A percentile compares a stretch with the other conserved stretches of the same genome.
Evolutionary conservation across 2,113 vertebrate species (phyloP).

Genomic region (Tachycineta bicolor): DNA sequence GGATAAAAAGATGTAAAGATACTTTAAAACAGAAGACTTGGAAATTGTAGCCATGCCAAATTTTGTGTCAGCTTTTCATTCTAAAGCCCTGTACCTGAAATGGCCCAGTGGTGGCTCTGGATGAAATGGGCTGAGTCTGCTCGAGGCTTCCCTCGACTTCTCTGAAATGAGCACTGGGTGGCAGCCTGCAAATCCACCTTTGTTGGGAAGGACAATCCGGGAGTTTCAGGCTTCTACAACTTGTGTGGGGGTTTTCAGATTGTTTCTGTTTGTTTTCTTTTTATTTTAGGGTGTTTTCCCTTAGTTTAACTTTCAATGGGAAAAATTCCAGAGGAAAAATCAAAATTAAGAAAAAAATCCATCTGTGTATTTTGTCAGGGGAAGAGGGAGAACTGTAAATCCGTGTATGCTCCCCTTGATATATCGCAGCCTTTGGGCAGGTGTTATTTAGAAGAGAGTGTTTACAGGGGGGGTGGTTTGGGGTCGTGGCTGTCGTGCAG

Average conservation of each 20-base stretch:
- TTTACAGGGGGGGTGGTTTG: background rate
- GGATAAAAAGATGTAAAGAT: background rate
- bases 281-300: background rate
- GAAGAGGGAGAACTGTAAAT: background rate
- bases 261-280: background rate
- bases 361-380: background rate
- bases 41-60: background rate
- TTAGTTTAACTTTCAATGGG: background rate
- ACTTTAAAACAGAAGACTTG: background rate
- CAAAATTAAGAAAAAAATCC: background rate
- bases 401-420: accelerated
- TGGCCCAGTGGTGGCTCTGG: background rate
- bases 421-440: accelerated
- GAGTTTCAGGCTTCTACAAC: background rate
- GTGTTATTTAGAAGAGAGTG: background rate
- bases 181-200: background rate
- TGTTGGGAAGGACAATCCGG: background rate
- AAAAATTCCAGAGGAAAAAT: background rate
- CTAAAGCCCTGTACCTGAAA: background rate
- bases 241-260: background rate
- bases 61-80: background rate
- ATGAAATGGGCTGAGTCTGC: background rate
- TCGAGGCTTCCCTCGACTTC: background rate
- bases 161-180: slow-evolving; percentile 28
- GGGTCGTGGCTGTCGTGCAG: background rate